Evolutionary conservation across 2,888 invertebrate species (phyloP), one percentile per base, ranked within the genome.

Genomic region (Parochlus steinenii): DNA sequence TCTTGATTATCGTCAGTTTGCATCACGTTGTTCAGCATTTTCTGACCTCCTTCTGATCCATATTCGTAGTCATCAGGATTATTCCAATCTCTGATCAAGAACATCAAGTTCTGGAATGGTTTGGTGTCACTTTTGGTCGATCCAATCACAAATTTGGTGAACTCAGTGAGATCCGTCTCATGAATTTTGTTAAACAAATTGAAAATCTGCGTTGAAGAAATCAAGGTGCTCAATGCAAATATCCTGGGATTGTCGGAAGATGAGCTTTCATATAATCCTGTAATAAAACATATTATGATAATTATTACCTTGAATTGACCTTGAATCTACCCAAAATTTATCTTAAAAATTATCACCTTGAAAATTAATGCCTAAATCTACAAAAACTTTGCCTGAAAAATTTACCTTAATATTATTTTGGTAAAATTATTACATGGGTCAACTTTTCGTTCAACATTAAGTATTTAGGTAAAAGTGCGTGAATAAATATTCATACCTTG

Each of bases 31-130:
- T 36, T 24, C 3, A 39, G 14, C 5, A 36, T 25, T 5, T 16
- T 5, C 15, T 29, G 31, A 8, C 39, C 39, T 3, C 39, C 39
- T n/a, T 30, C 16, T 12, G 20, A 11, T 6, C 39, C 39, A 16
- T 32, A 39, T 16, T 31, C 15, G 17, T 28, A 29, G 22, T 35
- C 27, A n/a, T 19, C 26, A 6, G 39, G 36, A 14, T 25, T 33
- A 15, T 12, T 29, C 35, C 35, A 39, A 30, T 39, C 39, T 10
- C 39, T 31, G 20, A 39, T 33, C 5, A 39, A 10, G 23, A 33
- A 39, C 14, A 36, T 16, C n/a, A 39, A 17, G 7, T 33, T 36
- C 30, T 39, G 39, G 20, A 39, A 39, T 18, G 39, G 36, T 12
- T 39, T 36, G 8, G 24, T 8, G 3, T 11, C 14, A 8, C 23